Evolutionary conservation across 2,797 vertebrate species (phyloP).

Genomic region (Chromis chromis): DNA sequence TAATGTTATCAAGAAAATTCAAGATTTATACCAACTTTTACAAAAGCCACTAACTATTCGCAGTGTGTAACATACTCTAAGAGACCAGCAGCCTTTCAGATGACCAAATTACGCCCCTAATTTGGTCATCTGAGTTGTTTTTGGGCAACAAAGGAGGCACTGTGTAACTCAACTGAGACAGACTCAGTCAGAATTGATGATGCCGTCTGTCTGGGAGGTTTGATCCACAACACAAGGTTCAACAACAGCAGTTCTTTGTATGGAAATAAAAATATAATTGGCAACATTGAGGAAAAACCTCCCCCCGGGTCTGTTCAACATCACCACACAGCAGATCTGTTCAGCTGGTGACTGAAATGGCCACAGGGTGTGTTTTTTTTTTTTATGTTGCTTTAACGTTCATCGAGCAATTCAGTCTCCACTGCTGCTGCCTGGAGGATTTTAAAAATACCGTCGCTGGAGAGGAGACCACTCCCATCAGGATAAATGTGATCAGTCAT

Average conservation of each 20-base stretch:
- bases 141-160: not conserved
- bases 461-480: conserved; percentile 40
- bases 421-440: conserved; percentile 23
- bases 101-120: not conserved
- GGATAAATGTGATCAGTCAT: conserved; percentile 21
- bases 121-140: not conserved
- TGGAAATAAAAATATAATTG: not conserved
- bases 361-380: conserved; percentile 10
- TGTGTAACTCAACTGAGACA: not conserved
- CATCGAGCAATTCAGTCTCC: conserved; percentile 35
- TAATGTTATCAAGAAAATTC: not conserved
- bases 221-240: conserved; percentile 5
- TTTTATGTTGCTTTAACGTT: conserved; percentile 37
- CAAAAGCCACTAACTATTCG: too few relatives aligned
- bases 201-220: not conserved
- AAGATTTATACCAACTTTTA: not conserved
- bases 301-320: not conserved
- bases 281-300: not conserved
- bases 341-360: conserved; percentile 23
- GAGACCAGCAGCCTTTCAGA: not conserved
- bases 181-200: not conserved
- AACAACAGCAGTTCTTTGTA: not conserved
- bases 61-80: not conserved
- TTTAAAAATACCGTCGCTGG: not conserved
- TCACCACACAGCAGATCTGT: not conserved